Evolutionary conservation across 1,140 invertebrate genomes (phyloP), one percentile per base, ranked within the genome.

Genomic region (Chironomus tepperi): DNA sequence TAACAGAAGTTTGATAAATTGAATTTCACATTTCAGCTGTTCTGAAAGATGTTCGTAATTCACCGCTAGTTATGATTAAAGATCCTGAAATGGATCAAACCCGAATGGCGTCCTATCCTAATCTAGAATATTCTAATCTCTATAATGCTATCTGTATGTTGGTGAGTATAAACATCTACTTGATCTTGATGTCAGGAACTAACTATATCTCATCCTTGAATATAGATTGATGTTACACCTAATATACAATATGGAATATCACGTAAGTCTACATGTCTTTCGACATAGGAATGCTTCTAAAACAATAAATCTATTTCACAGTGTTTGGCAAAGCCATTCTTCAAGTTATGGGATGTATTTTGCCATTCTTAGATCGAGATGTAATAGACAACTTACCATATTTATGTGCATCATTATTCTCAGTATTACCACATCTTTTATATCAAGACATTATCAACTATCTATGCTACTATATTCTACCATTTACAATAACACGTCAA

Each of bases 331-430:
- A 95, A 84, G 89, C 93, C 42, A 87, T 97, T 73, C 85, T 98
- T 3, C 93, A 97, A 83, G 95, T 94, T 79, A 84, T 98, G 73
- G 92, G 93, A 74, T 96, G 94, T 81, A 85, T 99, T 75, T 87
- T 99, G 75, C 96, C 97, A 16, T 99, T 99, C 83, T 84, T 99
- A 77, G 97, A 99, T 81, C 91, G 96, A 80, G 96, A 98, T 81
- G 87, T 96, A 77, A 93, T 99, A 77, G 96, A 99, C 85, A 94
- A 93, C 79, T 85, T 99, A 77, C 95, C 98, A 19, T 97, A 97
- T 81, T 86, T 98, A 76, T 91, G 96, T 73, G 96, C 97, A 74
- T 95, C 95, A 76, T 92, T 95, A 76, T 91, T 99, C 77, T 93
- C 95, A 72, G 91, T 96, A 47, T 89, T 99, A 78, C 97, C 97